Conservation (phyloP, 2,888 invertebrate species). For the Entomobrya multifasciata region DNA sequence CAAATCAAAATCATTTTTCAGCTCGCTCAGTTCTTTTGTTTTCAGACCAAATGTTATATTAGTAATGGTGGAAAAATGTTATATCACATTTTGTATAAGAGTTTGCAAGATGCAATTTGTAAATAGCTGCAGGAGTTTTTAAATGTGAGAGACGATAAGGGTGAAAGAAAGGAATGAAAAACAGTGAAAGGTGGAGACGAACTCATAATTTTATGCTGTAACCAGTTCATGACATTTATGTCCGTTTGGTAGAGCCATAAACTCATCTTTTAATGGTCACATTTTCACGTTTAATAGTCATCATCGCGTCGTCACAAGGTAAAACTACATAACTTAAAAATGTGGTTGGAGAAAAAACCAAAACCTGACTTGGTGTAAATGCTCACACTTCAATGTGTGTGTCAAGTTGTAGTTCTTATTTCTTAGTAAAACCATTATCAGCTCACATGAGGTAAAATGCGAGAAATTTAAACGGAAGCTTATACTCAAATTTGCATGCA, state of each 20-base stretch:
- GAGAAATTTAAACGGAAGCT: too few relatives aligned
- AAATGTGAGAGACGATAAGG: not conserved
- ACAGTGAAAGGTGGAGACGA: slow-evolving; percentile 26
- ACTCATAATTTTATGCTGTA: slow-evolving; percentile 34
- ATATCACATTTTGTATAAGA: too few relatives aligned
- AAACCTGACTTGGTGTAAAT: slow-evolving; percentile 5
- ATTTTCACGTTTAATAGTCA: slow-evolving; percentile 32
- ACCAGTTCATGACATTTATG: slow-evolving; percentile 48
- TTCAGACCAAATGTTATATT: too few relatives aligned
- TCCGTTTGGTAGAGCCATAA: slow-evolving; percentile 8
- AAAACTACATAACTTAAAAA: slow-evolving; percentile 23
- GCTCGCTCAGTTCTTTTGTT: too few relatives aligned
- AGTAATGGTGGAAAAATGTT: too few relatives aligned
- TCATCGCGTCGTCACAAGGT: not conserved
- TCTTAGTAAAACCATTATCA: too few relatives aligned
- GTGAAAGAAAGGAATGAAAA: not conserved
- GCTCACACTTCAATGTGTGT: not conserved
- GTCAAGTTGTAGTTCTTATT: too few relatives aligned
- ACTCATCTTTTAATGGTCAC: slow-evolving; percentile 25
- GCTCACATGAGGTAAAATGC: too few relatives aligned
- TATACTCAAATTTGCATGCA: not conserved
- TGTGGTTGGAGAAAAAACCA: not conserved
- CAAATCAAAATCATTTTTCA: too few relatives aligned
- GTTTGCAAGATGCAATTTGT: too few relatives aligned
- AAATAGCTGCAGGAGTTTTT: too few relatives aligned